Conservation (phyloP, 2,113 vertebrate species). For the Gavia stellata region DNA sequence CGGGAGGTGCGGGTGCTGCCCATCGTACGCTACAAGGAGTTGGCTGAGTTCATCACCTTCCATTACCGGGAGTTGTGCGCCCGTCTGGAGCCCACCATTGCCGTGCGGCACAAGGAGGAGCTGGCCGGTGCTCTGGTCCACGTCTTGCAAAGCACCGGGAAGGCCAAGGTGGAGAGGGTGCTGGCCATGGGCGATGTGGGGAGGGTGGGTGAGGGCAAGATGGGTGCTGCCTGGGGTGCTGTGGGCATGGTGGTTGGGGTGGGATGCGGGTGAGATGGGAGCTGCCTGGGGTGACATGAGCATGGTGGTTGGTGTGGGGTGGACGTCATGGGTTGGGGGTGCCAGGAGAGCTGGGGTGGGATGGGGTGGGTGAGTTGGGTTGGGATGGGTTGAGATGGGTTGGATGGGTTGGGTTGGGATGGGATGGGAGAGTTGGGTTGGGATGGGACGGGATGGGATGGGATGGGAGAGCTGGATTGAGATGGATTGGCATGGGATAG, state of each 20-base stretch:
- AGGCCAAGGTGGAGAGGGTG: constrained; percentile 82
- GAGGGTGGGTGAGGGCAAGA: neutral
- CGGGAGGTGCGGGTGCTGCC: constrained; percentile 85
- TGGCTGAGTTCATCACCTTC: constrained; percentile 90
- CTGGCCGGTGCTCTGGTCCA: constrained; percentile 86
- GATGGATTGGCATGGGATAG: neutral
- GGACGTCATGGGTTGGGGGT: neutral
- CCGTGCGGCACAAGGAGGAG: constrained; percentile 88
- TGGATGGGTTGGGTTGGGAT: too few species aligned
- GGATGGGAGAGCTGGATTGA: too few species aligned
- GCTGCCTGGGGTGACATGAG: neutral
- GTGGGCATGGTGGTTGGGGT: neutral
- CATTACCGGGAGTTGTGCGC: constrained; percentile 83
- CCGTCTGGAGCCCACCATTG: constrained; percentile 80
- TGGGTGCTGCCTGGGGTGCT: neutral
- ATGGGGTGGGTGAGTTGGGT: too few species aligned
- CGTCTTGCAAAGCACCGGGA: constrained; percentile 88
- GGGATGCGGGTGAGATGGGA: neutral
- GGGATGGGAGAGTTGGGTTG: too few species aligned
- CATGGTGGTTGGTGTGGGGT: neutral
- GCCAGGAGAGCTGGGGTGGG: neutral
- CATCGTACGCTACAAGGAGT: constrained; percentile 91
- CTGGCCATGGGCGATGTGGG: neutral
- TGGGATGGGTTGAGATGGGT: neutral
- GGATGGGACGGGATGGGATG: neutral